These are phyloP conservation scores for Mormyrops boulengeri DNA, from an alignment of 2,797 vertebrate species.

Conservation along the genomic window DNA sequence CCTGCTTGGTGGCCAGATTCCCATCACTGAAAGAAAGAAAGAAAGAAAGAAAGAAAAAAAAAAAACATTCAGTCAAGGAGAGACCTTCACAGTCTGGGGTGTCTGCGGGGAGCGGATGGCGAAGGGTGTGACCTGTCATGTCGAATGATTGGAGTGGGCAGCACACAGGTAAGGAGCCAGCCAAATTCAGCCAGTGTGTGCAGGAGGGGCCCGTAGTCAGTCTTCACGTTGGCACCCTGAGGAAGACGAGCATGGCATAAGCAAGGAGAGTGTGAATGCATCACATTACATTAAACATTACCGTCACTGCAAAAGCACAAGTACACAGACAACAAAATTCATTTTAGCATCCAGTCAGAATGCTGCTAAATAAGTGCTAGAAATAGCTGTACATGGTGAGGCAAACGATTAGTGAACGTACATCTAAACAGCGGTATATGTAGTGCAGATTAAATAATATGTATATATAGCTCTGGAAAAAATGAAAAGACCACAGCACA, in stretches of 20 bases:
- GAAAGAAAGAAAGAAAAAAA: too few species aligned
- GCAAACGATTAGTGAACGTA: not conserved
- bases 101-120: not conserved
- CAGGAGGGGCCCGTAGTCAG: conserved; percentile 87
- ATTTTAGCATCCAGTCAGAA: not conserved
- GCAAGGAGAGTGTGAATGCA: not conserved
- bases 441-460: not conserved
- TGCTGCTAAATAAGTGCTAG: not conserved
- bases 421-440: not conserved
- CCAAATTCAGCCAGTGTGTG: conserved; percentile 95
- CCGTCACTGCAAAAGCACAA: not conserved
- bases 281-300: not conserved
- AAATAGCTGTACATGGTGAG: not conserved
- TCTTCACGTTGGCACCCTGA: conserved; percentile 82
- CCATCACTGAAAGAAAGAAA: conserved; percentile 69
- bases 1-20: conserved; percentile 91
- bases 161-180: conserved; percentile 90
- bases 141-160: conserved; percentile 86
- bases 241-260: not conserved
- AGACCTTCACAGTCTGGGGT: not conserved
- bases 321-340: not conserved
- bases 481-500: too few species aligned
- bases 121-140: conserved; percentile 78
- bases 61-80: not conserved
- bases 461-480: not conserved